These are phyloP conservation scores for Ivindomyrus marchei DNA, from an alignment of 2,113 vertebrate genomes.

Conservation along the genomic window DNA sequence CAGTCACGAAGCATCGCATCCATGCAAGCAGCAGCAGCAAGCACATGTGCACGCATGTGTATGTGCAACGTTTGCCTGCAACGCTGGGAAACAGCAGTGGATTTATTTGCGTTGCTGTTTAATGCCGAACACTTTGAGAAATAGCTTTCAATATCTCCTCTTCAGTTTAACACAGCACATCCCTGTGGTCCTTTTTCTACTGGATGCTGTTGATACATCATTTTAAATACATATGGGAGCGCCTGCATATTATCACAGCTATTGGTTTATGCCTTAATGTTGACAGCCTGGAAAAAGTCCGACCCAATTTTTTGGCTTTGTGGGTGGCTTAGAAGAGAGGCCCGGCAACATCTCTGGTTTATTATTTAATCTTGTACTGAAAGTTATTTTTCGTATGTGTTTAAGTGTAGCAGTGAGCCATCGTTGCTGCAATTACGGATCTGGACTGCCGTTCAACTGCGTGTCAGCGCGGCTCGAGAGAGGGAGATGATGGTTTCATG, in stretches of 20 bases:
- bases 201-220: background rate
- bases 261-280: background rate
- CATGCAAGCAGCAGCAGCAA: background rate
- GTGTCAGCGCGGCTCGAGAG: background rate
- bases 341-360: background rate
- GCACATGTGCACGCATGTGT: background rate
- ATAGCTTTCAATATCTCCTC: constrained; percentile 6
- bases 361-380: background rate
- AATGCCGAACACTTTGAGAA: background rate
- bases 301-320: background rate
- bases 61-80: background rate
- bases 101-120: background rate
- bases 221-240: background rate
- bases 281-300: background rate
- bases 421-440: background rate
- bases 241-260: background rate
- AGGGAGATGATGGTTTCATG: background rate
- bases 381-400: background rate
- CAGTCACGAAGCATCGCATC: background rate
- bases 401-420: constrained; percentile 10
- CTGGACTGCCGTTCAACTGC: background rate
- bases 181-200: background rate
- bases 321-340: background rate
- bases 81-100: background rate
- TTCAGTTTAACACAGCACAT: background rate